Evolutionary conservation across 2,113 vertebrate species (phyloP).

Genomic region (Cyrtonyx montezumae): DNA sequence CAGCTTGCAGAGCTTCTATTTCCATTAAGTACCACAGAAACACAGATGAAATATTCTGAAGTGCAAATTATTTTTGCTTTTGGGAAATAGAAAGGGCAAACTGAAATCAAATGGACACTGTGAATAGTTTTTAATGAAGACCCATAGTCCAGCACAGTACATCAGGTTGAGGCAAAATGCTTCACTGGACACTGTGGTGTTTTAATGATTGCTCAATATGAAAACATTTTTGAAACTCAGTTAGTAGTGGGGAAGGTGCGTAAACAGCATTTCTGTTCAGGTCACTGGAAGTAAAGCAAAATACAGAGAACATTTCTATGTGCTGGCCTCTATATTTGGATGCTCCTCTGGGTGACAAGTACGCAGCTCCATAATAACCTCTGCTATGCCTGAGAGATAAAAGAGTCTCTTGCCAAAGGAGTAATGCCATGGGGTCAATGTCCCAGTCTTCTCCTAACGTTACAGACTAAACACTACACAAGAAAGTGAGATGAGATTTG

Average conservation of each 20-base stretch:
- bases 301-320: neutral
- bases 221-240: neutral
- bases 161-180: neutral
- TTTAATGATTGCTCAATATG: constrained; percentile 13
- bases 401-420: neutral
- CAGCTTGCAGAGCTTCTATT: neutral
- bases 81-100: neutral
- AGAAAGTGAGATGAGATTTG: constrained; percentile 3
- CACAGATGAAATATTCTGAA: neutral
- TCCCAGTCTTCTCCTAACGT: neutral
- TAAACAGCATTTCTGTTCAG: neutral
- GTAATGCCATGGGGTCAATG: neutral
- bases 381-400: neutral
- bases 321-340: neutral
- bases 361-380: neutral
- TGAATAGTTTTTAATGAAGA: neutral
- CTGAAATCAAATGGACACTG: neutral
- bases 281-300: neutral
- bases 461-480: neutral
- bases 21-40: neutral
- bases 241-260: neutral
- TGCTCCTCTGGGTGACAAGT: neutral
- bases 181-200: neutral
- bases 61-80: neutral
- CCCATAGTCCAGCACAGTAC: neutral